Conservation (phyloP, 2,113 vertebrate species). For the Pitta sordida region DNA sequence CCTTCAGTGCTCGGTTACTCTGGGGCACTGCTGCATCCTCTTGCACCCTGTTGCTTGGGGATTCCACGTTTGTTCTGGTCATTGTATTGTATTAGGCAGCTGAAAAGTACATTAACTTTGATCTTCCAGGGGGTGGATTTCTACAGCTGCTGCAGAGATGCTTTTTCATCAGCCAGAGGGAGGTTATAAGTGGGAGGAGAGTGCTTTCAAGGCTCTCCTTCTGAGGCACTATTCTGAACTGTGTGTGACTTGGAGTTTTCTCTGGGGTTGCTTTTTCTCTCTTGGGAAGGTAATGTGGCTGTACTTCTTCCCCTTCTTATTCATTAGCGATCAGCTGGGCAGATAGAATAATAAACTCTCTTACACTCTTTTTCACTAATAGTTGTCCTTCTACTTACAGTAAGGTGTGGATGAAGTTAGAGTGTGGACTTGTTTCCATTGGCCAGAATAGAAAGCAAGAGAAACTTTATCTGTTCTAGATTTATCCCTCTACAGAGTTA, state of each 20-base stretch:
- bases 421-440: neutral
- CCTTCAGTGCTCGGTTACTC: neutral
- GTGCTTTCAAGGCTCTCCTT: neutral
- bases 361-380: neutral
- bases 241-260: neutral
- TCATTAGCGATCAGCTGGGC: neutral
- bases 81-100: neutral
- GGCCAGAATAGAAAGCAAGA: neutral
- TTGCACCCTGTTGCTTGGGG: neutral
- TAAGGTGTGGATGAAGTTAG: neutral
- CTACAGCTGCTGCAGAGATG: neutral
- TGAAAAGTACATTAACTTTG: neutral
- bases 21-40: neutral
- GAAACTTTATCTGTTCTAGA: neutral
- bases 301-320: neutral
- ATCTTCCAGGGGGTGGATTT: neutral
- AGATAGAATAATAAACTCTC: neutral
- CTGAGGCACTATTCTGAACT: neutral
- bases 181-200: neutral
- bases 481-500: neutral
- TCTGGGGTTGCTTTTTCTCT: neutral
- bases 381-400: neutral
- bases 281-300: neutral
- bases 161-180: neutral
- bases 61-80: fast-evolving